Percentiles rank a stretch among this genome's conserved stretches.
Conservation (phyloP, 2,113 vertebrate genomes). For the Laterallus jamaicensis region DNA sequence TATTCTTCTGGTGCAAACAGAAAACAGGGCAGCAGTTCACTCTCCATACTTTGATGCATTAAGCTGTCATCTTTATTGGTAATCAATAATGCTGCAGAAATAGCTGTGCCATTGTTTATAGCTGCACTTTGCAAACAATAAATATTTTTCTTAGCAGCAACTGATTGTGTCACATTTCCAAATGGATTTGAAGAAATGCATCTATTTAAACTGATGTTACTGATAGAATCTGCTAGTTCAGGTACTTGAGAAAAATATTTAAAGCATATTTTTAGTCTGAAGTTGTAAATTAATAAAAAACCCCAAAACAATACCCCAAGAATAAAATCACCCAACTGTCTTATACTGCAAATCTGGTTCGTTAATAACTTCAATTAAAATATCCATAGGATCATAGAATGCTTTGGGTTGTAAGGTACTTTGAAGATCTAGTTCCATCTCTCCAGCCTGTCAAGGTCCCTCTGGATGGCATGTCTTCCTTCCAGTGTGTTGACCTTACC, state of each 20-base stretch:
- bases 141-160: background rate
- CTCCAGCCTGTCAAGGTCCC: too few species aligned
- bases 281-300: background rate
- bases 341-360: background rate
- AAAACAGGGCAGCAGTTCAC: background rate
- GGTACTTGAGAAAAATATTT: background rate
- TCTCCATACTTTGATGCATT: background rate
- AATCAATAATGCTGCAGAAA: constrained; percentile 29
- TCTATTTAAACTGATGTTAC: background rate
- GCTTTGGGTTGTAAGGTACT: too few species aligned
- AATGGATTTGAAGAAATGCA: background rate
- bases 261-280: background rate
- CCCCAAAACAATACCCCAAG: too few species aligned
- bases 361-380: background rate
- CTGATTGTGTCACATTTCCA: background rate
- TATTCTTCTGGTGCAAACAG: background rate
- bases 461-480: too few species aligned
- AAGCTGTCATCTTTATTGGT: background rate
- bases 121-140: background rate
- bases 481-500: too few species aligned
- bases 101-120: background rate
- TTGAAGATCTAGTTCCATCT: too few species aligned
- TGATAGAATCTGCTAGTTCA: background rate
- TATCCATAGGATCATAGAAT: too few species aligned
- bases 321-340: background rate